Evolutionary conservation across 2,797 vertebrate genomes (phyloP).

Genomic region (Chaenodraco wilsoni): DNA sequence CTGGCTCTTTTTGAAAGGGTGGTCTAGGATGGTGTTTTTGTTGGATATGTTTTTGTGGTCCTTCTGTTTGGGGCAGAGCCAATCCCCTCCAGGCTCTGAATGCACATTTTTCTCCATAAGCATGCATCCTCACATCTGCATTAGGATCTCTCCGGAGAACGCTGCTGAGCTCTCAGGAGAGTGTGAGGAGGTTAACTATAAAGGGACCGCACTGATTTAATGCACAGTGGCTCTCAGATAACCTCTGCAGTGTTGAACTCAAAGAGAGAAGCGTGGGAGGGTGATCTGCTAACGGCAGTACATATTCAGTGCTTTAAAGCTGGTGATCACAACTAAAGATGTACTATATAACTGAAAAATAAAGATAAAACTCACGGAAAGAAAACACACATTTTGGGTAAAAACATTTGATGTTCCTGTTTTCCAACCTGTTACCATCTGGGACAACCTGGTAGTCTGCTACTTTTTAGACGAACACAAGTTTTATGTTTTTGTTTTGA

Average conservation of each 20-base stretch:
- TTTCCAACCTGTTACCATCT: background rate
- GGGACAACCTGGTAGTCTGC: background rate
- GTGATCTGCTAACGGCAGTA: too few relatives aligned
- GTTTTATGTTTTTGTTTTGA: too few relatives aligned
- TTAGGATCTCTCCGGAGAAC: slow-evolving; percentile 7
- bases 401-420: too few relatives aligned
- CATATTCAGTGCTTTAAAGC: too few relatives aligned
- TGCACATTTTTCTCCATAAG: slow-evolving; percentile 20
- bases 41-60: background rate
- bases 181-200: slow-evolving; percentile 4
- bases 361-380: too few relatives aligned
- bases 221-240: background rate
- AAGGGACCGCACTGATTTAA: background rate
- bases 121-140: slow-evolving; percentile 33
- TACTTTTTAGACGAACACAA: slow-evolving; percentile 3
- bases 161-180: background rate
- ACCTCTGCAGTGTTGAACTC: background rate
- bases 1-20: background rate
- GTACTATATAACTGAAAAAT: too few relatives aligned
- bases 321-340: too few relatives aligned
- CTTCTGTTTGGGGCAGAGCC: background rate
- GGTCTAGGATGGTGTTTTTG: background rate
- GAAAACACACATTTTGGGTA: too few relatives aligned
- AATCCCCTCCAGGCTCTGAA: slow-evolving; percentile 7
- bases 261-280: too few relatives aligned